These are phyloP conservation scores for Okamejei kenojei DNA, from an alignment of 2,797 vertebrate genomes.

Conservation along the genomic window DNA sequence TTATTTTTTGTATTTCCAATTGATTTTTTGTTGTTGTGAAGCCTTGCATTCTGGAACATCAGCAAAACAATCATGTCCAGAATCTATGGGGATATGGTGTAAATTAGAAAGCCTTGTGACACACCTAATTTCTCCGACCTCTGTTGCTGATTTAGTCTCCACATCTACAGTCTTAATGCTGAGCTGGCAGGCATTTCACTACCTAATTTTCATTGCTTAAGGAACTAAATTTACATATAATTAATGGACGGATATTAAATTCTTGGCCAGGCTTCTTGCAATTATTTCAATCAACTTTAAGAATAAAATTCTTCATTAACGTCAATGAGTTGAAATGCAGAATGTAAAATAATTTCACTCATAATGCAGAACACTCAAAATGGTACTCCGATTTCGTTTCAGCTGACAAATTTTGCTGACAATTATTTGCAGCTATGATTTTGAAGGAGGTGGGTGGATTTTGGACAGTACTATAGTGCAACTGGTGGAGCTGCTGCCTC, in stretches of 20 bases:
- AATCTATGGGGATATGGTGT: background rate
- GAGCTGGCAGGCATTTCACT: constrained; percentile 21
- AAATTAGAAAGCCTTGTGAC: background rate
- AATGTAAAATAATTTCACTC: background rate
- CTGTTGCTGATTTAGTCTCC: background rate
- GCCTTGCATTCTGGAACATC: background rate
- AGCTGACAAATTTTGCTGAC: background rate
- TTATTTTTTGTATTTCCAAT: background rate
- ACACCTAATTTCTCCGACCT: background rate
- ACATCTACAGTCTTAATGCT: constrained; percentile 10
- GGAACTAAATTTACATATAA: constrained; percentile 20
- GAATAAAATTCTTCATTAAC: background rate
- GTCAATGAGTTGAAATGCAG: background rate
- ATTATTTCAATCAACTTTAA: constrained; percentile 14
- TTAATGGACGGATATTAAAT: constrained; percentile 5
- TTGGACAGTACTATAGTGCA: too few relatives aligned
- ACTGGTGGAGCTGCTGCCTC: too few relatives aligned
- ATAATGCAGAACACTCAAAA: background rate
- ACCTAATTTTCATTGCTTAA: background rate
- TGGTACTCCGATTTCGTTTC: background rate
- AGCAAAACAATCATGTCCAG: background rate
- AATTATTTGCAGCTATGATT: background rate
- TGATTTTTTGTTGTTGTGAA: background rate
- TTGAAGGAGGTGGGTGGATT: background rate
- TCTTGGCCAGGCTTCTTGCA: background rate